Percentiles rank a stretch among this genome's conserved stretches.
Evolutionary conservation across 2,888 invertebrate species (phyloP).

Genomic region (Agelastica alni): DNA sequence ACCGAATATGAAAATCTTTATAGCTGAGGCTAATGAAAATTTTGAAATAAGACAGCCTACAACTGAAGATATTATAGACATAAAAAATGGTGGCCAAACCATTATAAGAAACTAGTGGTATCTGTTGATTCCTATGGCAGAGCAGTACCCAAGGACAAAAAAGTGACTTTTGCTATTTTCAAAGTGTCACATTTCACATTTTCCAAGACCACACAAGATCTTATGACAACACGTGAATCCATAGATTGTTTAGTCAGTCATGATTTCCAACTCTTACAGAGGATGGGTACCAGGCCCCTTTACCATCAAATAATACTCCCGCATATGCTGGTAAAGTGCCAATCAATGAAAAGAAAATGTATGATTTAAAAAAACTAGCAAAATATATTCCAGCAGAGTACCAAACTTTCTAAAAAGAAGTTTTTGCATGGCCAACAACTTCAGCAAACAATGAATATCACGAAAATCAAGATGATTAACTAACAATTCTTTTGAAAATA

Average conservation of each 20-base stretch:
- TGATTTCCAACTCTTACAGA: slow-evolving; percentile 8
- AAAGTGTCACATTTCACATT: neutral
- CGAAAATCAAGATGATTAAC: neutral
- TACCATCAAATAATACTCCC: slow-evolving; percentile 17
- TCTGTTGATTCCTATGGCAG: neutral
- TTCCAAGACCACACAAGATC: neutral
- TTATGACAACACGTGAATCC: neutral
- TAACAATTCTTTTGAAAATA: neutral
- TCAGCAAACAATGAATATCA: neutral
- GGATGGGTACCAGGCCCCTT: slow-evolving; percentile 8
- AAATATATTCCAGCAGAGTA: slow-evolving; percentile 18
- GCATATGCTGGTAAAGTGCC: slow-evolving; percentile 14
- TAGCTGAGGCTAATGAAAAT: neutral
- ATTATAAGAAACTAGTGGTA: neutral
- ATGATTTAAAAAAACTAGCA: slow-evolving; percentile 15
- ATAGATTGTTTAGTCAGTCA: neutral
- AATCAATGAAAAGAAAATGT: slow-evolving; percentile 21
- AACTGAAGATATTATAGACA: neutral
- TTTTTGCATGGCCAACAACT: neutral
- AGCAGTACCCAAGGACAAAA: neutral
- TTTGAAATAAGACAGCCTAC: neutral
- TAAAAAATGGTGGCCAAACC: neutral
- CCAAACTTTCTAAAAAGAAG: slow-evolving; percentile 10
- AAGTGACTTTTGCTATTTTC: neutral
- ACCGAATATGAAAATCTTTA: neutral